These are phyloP conservation scores for Philopedon plagiatum DNA, from an alignment of 2,888 invertebrate species.

Conservation along the genomic window DNA sequence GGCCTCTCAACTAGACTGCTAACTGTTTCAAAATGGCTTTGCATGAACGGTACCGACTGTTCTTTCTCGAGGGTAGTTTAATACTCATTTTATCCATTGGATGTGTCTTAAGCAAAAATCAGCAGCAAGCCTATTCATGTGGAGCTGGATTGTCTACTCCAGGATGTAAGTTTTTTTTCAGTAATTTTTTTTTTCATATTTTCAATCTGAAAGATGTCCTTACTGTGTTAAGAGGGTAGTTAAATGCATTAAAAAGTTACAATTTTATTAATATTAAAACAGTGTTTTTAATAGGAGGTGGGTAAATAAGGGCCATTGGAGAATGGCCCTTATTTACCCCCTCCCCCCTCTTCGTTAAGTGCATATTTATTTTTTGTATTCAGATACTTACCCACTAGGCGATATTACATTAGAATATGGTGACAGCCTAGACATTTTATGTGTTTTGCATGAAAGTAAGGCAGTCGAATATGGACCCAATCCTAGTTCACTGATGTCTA, in stretches of 20 bases:
- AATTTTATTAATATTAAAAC: too few relatives aligned
- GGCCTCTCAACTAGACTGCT: background rate
- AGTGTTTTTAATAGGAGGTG: too few relatives aligned
- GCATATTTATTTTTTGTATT: constrained; percentile 41
- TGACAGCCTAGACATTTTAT: constrained; percentile 75
- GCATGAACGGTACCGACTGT: constrained; percentile 18
- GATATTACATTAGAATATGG: constrained; percentile 73
- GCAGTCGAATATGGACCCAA: constrained; percentile 70
- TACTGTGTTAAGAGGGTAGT: background rate
- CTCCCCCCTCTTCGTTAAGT: too few relatives aligned
- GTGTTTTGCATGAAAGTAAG: constrained; percentile 72
- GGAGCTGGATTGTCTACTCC: constrained; percentile 5
- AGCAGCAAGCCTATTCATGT: background rate
- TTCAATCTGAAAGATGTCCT: background rate
- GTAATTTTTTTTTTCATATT: background rate
- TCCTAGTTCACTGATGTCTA: constrained; percentile 69
- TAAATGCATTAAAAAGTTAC: too few relatives aligned
- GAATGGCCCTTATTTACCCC: too few relatives aligned
- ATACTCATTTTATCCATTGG: constrained; percentile 12
- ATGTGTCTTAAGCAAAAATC: background rate
- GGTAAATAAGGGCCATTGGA: too few relatives aligned
- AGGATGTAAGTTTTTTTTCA: constrained; percentile 9
- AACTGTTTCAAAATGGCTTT: background rate
- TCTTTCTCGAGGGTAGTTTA: constrained; percentile 9
- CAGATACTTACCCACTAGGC: constrained; percentile 65